Base-by-base conservation (phyloP, 2,113 vertebrate species). In the Colistium nudipinnis region DNA sequence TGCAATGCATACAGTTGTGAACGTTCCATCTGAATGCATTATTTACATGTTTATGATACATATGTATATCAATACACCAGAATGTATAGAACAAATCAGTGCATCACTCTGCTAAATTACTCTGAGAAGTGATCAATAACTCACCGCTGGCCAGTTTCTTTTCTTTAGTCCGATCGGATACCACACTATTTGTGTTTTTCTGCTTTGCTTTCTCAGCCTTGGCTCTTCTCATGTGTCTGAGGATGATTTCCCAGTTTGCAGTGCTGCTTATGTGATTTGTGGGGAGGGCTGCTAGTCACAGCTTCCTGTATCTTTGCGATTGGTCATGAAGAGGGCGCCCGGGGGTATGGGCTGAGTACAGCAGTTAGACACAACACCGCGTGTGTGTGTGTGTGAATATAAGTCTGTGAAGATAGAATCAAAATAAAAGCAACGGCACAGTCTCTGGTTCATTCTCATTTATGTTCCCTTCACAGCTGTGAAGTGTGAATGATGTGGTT, bases 261-360 rank as follows among this genome's bases (percentile, higher is more conserved):
- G 61, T 66, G 44, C 36, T 24, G 73, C 59, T 73, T 48, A n/a
- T 75, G 77, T 33, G 63, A 81, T 71, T 72, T 44, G 36, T 16
- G 43, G 76, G 69, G 70, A 72, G 81, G 55, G 82, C 52, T 80
- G 59, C 39, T 39, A 28, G 57, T 74, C 64, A 57, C 59, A 14
- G 79, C 72, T 91, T 93, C 91, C 91, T 91, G 89, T 80, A 68
- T 74, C 56, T 68, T 27, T 84, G 67, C 77, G 86, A 92, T 91
- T 91, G 91, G 90, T 62, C 48, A 65, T 76, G 59, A 52, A 70
- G 57, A 56, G 33, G 71, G 69, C 1, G 57, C 84, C 63, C 3
- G 16, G 17, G 81, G 82, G 72, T 54, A 64, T 39, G 61, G 65
- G 30, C 48, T 54, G 74, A 61, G 38, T 10, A 31, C 35, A 22